Evolutionary conservation across 2,888 invertebrate genomes (phyloP), one percentile per base, ranked within the genome.

Genomic region (Phaonia tiefii): DNA sequence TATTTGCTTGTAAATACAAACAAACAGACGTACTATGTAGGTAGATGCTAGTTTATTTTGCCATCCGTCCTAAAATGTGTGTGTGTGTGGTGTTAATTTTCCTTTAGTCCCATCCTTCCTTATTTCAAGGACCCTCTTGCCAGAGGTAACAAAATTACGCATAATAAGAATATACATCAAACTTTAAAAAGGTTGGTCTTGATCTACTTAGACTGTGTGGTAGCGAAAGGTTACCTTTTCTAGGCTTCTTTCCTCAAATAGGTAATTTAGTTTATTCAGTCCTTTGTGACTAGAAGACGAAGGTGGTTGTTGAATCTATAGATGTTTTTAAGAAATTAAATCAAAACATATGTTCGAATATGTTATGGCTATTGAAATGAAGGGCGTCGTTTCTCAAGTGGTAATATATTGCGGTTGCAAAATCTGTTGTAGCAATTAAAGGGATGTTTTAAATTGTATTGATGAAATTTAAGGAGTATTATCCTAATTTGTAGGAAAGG

Each of bases 261-360:
- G 3, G 8, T 31, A 31, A 3, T 31, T 31, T 31, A 5, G 31
- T 31, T n/a, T 2, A 37, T 31, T 31, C 51, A 17, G 63, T 39
- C 20, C 17, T 17, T 8, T 37, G 25, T 25, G 25, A 10, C 22
- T 4, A 37, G 1, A 10, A 13, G 3, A 4, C n/a, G n/a, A 15
- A 70, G 20, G 42, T 70, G 54, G 69, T 54, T 44, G 56, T 56
- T 39, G 56, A 56, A 13, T 51, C n/a, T 54, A 69, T 39, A 54
- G 51, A 37, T 54, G n/a, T 42, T 10, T 54, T 54, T 37, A 7
- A 22, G 51, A 69, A 54, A 20, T 22, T 54, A 69, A 69, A 51
- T 54, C n/a, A 22, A 54, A 69, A 54, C 54, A 22, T 25, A 39
- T 69, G 69, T 65, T n/a, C n/a, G n/a, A n/a, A n/a, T n/a, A n/a